Base-by-base conservation (phyloP, 2,797 vertebrate genomes). In the Sylvia borin region DNA sequence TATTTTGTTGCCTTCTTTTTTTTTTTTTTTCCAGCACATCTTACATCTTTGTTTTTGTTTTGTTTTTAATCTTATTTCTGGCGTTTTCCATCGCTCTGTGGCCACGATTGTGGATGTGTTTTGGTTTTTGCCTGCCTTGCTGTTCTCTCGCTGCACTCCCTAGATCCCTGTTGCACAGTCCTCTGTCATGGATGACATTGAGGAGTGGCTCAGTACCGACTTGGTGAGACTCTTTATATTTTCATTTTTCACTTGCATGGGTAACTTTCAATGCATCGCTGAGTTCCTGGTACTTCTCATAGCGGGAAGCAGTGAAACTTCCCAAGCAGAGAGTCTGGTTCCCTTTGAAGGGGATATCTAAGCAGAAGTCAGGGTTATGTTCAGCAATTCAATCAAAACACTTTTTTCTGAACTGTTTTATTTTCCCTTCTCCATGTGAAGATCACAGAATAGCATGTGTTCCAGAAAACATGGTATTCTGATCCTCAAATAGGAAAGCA, bases 121-220 rank as follows among this genome's bases (percentile, higher is more conserved):
- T 98, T 97, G 98, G 98, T 98, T 98, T 98, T 98, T 98, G 98
- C 97, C 97, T 96, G 98, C 97, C 98, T 97, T 97, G 97, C 97
- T 96, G 97, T 97, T 97, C 97, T 97, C 96, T 97, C 96, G 97
- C 97, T 97, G 98, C 98, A 97, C 98, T 97, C 97, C 97, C 90
- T 98, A 99, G 99, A 98, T 98, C 96, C 99, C 98, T 73, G 98
- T 98, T 97, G 98, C 98, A 93, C 99, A 99, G 98, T 98, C 99
- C 98, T 99, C 99, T 98, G 99, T 99, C 98, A 99, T 99, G 99
- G 99, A 99, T 99, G 99, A 99, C 98, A 99, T 99, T 98, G 99
- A 99, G 99, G 98, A 99, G 97, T 99, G 99, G 99, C 99, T 99
- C 97, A 97, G 99, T 98, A 99, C 99, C 88, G 99, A 99, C 97